Base-by-base conservation (phyloP, 2,113 vertebrate genomes). In the Alethe castanea region DNA sequence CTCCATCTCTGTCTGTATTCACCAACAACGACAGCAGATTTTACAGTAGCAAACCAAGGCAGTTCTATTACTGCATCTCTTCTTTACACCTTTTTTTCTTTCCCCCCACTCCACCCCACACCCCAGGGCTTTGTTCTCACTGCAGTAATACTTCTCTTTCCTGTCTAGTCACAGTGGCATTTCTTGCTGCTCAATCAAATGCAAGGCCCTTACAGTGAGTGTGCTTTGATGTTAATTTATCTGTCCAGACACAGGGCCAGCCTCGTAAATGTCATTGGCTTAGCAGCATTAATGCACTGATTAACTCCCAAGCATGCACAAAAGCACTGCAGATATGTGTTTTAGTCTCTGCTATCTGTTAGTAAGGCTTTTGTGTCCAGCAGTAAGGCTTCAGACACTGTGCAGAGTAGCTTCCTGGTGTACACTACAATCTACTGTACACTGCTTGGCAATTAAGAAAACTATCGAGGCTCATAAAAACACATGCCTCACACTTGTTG, bases 171-270 rank as follows among this genome's bases (percentile, higher is more conserved):
- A 91, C 70, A 76, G 67, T 19, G 79, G 52, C 44, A 73, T 40
- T 87, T 88, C 70, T 90, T 81, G 73, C 73, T 59, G 28, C 62
- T 88, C 62, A 92, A 81, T 14, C 59, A 90, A 94, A 94, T 16
- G 45, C 45, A 91, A 70, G 33, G 23, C 38, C 33, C 89, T 67
- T 80, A 45, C 5, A 28, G 26, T 28, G 52, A 76, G 1, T 31
- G 26, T 53, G 52, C 82, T 95, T 90, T 83, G 62, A 94, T 66
- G 59, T 88, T 77, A 93, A 52, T 90, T 91, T 83, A 45, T 83
- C 79, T 86, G 79, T 29, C 93, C 74, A 87, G 42, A 83, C 81
- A 92, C 36, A 69, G 33, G 83, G 17, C 20, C 38, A 84, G 71
- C 16, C 74, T 71, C 92, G 59, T 92, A 92, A 90, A 94, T 24